Base-by-base conservation (phyloP, 1,140 invertebrate species). In the Apis dorsata region DNA sequence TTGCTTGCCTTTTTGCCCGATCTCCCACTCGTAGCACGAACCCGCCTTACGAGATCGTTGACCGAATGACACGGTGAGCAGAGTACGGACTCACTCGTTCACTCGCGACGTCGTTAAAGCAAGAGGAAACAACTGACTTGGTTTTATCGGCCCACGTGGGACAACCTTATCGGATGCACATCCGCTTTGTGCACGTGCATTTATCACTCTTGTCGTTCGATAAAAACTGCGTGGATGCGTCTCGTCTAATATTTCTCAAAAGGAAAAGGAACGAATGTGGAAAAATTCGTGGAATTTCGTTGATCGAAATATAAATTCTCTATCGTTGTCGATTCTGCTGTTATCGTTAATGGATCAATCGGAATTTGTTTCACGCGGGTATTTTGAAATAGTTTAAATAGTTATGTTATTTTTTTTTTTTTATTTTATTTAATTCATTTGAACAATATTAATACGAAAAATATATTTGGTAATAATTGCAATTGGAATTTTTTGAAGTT, bases 31-130 rank as follows among this genome's bases (percentile, higher is more conserved):
- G 68, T 63, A n/a, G 49, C 66, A 71, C 75, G 81, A 71, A 83
- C 74, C 81, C 68, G 81, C 44, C 73, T 83, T 44, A 19, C 75
- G 66, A 83, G 81, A 83, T 83, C 81, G 66, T 83, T 83, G 81
- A 83, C 81, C 81, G 81, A 83, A 83, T 83, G 81, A 83, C 81
- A 83, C 81, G 75, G 66, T 78, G 75, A 83, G 57, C 79, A 51
- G 60, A 24, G 34, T 63, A 28, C 79, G 80, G 65, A 82, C 53
- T 57, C 53, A 49, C 60, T 81, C 79, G 78, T 80, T 62, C 49
- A 71, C 55, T 69, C 77, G 77, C 77, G 69, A 72, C 69, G 78
- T 79, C 68, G 78, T 72, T 79, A 49, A 51, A 44, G 19, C 44
- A 21, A 17, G 1, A 24, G 49, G 34, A 34, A 62, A 79, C 78